Evolutionary conservation across 2,113 vertebrate species (phyloP).

Genomic region (Spizaetus ornatus): DNA sequence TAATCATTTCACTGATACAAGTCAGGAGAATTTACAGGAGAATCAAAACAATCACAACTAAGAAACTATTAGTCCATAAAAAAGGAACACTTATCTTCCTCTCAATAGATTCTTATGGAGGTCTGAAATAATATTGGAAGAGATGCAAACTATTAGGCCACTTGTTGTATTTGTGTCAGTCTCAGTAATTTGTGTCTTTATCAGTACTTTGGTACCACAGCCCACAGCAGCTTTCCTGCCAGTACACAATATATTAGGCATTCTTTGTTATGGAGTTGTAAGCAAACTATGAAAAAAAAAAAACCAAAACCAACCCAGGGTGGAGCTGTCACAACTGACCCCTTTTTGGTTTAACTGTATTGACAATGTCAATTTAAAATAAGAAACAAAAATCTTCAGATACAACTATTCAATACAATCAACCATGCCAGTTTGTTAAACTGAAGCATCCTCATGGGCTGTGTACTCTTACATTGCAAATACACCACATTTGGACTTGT

Average conservation of each 20-base stretch:
- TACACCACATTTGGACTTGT: fast-evolving
- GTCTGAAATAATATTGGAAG: background rate
- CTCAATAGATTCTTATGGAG: background rate
- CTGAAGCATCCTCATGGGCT: background rate
- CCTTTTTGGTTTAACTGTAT: background rate
- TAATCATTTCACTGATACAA: background rate
- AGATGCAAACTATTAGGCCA: background rate
- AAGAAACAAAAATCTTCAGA: background rate
- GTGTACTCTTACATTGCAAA: background rate
- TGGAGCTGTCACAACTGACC: background rate
- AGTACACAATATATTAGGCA: background rate
- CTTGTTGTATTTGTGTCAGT: background rate
- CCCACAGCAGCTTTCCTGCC: background rate
- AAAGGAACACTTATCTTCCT: background rate
- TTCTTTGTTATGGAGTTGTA: background rate
- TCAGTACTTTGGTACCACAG: background rate
- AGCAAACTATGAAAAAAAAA: background rate
- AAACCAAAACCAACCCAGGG: background rate
- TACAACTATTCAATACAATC: background rate
- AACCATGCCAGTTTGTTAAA: background rate
- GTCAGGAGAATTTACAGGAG: background rate
- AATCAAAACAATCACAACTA: background rate
- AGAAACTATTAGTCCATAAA: background rate
- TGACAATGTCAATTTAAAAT: background rate
- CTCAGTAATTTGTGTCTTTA: background rate